Evolutionary conservation across 2,113 vertebrate genomes (phyloP).

Genomic region (Tauraco erythrolophus): DNA sequence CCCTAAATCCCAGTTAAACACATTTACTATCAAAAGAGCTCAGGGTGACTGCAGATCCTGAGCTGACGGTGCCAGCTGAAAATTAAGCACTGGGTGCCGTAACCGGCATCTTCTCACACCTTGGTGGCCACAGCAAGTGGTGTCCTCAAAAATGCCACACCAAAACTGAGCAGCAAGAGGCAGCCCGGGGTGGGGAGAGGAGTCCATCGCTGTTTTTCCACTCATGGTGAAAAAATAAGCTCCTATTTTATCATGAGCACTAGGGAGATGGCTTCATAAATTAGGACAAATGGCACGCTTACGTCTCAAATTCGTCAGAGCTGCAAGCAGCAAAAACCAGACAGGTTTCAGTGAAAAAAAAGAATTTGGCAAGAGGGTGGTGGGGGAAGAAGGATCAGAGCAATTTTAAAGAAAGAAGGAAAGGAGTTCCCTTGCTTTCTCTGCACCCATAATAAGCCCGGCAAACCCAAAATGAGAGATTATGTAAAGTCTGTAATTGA

Average conservation of each 20-base stretch:
- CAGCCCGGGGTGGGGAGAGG: not conserved
- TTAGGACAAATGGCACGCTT: not conserved
- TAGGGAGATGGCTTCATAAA: not conserved
- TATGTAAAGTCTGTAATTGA: constrained; percentile 12
- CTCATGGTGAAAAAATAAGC: not conserved
- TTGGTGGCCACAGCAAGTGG: not conserved
- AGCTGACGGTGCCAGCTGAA: not conserved
- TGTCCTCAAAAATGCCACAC: not conserved
- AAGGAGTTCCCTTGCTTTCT: constrained; percentile 20
- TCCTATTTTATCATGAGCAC: not conserved
- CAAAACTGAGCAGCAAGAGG: not conserved
- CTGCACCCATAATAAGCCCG: constrained; percentile 6
- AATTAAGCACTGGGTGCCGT: too few species aligned
- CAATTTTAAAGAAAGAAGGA: not conserved
- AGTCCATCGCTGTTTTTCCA: not conserved
- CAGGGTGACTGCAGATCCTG: not conserved
- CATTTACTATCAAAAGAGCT: not conserved
- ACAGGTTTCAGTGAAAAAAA: not conserved
- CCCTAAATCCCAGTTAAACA: not conserved
- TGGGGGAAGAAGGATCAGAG: not conserved
- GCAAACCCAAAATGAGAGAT: constrained; percentile 58
- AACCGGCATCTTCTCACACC: rapidly evolving
- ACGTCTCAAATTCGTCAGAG: not conserved
- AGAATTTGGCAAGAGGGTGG: not conserved
- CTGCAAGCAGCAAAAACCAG: not conserved